phyloP scores from a whole-genome alignment of 2,888 invertebrate genomes.

The Helobdella robusta region DNA sequence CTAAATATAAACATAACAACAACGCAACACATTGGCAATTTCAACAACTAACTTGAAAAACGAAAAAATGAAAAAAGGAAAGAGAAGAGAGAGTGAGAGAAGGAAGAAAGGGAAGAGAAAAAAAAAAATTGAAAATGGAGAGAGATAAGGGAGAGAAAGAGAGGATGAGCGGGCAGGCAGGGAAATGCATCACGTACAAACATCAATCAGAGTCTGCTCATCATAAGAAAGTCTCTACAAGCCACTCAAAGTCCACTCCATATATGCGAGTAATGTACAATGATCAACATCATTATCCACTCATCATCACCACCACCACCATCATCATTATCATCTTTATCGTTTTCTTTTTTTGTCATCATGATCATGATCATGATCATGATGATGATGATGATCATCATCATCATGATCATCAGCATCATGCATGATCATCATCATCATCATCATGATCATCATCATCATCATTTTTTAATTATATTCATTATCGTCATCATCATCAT shows the following conservation, averaged over 20 bases:
- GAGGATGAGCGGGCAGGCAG: too few relatives aligned
- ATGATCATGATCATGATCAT: too few relatives aligned
- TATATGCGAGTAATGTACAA: background rate
- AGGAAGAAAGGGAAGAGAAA: too few relatives aligned
- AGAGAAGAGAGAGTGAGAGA: background rate
- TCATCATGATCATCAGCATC: too few relatives aligned
- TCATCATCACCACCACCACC: constrained; percentile 16
- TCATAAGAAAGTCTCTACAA: background rate
- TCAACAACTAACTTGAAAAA: background rate
- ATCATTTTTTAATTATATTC: constrained; percentile 1
- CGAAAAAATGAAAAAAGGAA: background rate
- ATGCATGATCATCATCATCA: too few relatives aligned
- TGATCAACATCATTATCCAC: constrained; percentile 10
- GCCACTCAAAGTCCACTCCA: background rate
- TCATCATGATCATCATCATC: too few relatives aligned
- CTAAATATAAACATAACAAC: background rate
- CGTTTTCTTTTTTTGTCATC: too few relatives aligned
- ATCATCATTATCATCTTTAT: constrained; percentile 23
- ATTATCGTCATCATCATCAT: constrained; percentile 11
- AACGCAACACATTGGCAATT: background rate
- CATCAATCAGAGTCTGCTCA: too few relatives aligned
- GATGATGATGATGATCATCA: too few relatives aligned
- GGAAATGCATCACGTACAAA: too few relatives aligned
- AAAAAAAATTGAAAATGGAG: too few relatives aligned
- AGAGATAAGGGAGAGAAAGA: background rate